phyloP scores from a whole-genome alignment of 2,113 vertebrate species.

The Gasterosteus aculeatus region DNA sequence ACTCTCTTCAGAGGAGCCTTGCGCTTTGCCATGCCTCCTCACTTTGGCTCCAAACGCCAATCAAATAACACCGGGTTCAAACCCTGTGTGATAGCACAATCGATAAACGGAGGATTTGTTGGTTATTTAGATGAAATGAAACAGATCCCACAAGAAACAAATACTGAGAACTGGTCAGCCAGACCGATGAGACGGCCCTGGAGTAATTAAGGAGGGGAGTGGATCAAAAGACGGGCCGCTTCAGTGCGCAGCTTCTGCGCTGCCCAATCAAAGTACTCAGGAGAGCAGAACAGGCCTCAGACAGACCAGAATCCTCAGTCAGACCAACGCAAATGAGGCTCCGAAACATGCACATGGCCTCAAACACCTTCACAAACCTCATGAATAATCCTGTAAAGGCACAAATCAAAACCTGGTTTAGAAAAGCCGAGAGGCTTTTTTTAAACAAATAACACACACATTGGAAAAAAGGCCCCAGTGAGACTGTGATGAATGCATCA shows the following conservation, averaged over 20 bases:
- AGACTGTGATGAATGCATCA: constrained; percentile 75
- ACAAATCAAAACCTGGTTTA: constrained; percentile 55
- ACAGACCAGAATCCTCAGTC: constrained; percentile 33
- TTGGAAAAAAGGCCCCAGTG: constrained; percentile 55
- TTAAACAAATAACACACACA: constrained; percentile 60
- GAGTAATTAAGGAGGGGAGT: constrained; percentile 32
- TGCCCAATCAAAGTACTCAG: constrained; percentile 50
- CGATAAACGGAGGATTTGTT: constrained; percentile 53
- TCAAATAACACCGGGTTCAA: constrained; percentile 67
- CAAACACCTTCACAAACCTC: constrained; percentile 34
- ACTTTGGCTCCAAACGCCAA: constrained; percentile 48
- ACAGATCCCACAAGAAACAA: constrained; percentile 37
- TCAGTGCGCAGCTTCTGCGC: constrained; percentile 46
- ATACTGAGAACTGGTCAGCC: constrained; percentile 22
- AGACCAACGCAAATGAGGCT: constrained; percentile 42
- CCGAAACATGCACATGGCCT: constrained; percentile 14
- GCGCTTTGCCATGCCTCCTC: constrained; percentile 49
- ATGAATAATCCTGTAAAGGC: constrained; percentile 58
- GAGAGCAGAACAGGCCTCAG: constrained; percentile 40
- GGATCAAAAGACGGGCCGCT: constrained; percentile 40
- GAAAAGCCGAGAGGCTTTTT: constrained; percentile 51
- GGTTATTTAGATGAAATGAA: constrained; percentile 52
- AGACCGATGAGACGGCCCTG: constrained; percentile 44
- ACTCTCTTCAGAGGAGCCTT: constrained; percentile 38
- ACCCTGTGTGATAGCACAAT: constrained; percentile 51